These are phyloP conservation scores for Emberiza fucata DNA, from an alignment of 2,113 vertebrate species.

Conservation along the genomic window DNA sequence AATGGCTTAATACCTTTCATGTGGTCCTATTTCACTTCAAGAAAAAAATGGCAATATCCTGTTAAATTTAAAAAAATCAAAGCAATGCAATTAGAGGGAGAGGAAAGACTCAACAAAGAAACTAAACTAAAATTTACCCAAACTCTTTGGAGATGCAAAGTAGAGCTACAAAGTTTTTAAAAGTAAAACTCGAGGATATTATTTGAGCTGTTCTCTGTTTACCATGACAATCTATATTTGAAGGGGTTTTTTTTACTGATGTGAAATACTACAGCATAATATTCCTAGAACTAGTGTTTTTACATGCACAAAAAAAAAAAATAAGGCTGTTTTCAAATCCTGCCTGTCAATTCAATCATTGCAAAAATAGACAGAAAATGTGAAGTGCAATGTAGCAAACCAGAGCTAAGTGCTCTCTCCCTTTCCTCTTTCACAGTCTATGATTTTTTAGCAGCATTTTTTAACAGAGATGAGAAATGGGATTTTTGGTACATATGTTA, in stretches of 20 bases:
- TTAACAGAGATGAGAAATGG: neutral
- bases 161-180: neutral
- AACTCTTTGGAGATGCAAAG: neutral
- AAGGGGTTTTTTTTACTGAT: neutral
- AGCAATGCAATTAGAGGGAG: neutral
- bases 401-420: neutral
- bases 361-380: neutral
- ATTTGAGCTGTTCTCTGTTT: neutral
- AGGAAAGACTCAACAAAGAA: fast-evolving
- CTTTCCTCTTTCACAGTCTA: neutral
- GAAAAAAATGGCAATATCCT: neutral
- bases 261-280: neutral
- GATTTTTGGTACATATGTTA: neutral
- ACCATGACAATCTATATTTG: neutral
- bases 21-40: neutral
- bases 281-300: neutral
- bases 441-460: neutral
- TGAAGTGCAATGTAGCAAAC: neutral
- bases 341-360: neutral
- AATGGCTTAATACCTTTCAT: neutral
- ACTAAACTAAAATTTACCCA: neutral
- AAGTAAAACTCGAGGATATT: neutral
- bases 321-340: neutral
- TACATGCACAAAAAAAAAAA: neutral
- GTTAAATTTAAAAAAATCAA: neutral